Conservation (phyloP, 2,113 vertebrate species). For the Siniperca knerii region DNA sequence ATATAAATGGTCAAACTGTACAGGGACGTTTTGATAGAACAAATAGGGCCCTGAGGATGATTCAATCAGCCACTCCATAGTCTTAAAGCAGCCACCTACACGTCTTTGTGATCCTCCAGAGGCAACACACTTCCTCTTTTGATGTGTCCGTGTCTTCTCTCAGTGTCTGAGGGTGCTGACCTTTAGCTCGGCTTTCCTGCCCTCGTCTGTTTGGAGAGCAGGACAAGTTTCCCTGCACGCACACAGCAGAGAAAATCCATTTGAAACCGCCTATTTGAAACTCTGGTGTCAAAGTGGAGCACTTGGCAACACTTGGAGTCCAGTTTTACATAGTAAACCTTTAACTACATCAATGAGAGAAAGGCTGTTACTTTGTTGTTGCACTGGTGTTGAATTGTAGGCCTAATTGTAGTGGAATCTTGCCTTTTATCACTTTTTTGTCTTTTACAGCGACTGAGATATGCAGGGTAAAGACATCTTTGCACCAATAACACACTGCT, state of each 20-base stretch:
- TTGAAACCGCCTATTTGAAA: conserved; percentile 51
- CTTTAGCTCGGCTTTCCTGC: conserved; percentile 64
- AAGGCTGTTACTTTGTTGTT: conserved; percentile 28
- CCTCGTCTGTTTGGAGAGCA: conserved; percentile 63
- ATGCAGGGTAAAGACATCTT: not conserved
- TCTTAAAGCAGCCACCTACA: conserved; percentile 18
- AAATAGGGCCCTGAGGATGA: not conserved
- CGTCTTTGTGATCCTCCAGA: conserved; percentile 63
- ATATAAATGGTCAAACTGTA: not conserved
- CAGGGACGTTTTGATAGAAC: not conserved
- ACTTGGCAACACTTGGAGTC: conserved; percentile 67
- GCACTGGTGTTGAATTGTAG: conserved; percentile 6
- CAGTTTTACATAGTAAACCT: conserved; percentile 39
- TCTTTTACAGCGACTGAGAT: not conserved
- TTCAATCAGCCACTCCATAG: not conserved
- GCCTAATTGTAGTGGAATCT: not conserved
- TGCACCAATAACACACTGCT: conserved; percentile 4
- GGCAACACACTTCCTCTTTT: conserved; percentile 62
- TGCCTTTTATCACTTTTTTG: conserved; percentile 1
- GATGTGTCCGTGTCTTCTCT: conserved; percentile 64
- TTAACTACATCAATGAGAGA: conserved; percentile 43
- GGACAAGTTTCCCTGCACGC: conserved; percentile 22
- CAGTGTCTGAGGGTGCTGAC: conserved; percentile 65
- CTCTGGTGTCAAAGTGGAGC: conserved; percentile 33
- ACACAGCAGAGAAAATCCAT: conserved; percentile 69